Evolutionary conservation across 2,797 vertebrate genomes (phyloP).

Genomic region (Poeciliopsis turneri): DNA sequence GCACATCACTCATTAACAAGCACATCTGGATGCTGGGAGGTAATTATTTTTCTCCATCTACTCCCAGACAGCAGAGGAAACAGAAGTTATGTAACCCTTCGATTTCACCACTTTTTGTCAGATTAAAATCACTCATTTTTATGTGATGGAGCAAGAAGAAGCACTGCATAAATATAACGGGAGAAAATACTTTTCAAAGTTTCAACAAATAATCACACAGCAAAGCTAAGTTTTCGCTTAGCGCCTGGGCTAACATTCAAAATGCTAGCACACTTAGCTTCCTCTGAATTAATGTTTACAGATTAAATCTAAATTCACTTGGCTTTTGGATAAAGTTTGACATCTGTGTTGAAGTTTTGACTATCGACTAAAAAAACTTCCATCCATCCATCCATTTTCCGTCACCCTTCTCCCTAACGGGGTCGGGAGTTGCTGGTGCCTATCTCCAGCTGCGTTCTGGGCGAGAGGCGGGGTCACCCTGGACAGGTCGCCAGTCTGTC

Average conservation of each 20-base stretch:
- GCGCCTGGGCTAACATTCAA: neutral
- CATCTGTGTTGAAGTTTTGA: no score
- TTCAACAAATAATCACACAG: neutral
- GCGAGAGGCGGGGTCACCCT: no score
- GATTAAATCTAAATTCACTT: neutral
- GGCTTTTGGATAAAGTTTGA: neutral
- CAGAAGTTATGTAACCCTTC: neutral
- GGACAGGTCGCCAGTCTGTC: no score
- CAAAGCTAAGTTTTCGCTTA: no score
- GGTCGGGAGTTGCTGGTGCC: no score
- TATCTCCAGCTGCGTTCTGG: no score
- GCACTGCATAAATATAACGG: neutral
- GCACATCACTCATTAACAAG: constrained; percentile 27
- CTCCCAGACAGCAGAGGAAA: neutral
- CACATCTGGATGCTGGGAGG: constrained; percentile 8
- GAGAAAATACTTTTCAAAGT: neutral
- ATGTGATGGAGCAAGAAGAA: neutral
- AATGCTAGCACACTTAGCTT: neutral
- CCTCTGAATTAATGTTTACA: neutral
- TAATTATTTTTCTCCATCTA: constrained; percentile 24
- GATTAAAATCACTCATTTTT: neutral
- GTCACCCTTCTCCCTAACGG: no score
- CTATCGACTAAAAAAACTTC: no score
- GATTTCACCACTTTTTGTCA: neutral
- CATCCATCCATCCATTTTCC: no score